Evolutionary conservation across 1,140 invertebrate genomes (phyloP), one percentile per base, ranked within the genome.

Genomic region (Lerema accius): DNA sequence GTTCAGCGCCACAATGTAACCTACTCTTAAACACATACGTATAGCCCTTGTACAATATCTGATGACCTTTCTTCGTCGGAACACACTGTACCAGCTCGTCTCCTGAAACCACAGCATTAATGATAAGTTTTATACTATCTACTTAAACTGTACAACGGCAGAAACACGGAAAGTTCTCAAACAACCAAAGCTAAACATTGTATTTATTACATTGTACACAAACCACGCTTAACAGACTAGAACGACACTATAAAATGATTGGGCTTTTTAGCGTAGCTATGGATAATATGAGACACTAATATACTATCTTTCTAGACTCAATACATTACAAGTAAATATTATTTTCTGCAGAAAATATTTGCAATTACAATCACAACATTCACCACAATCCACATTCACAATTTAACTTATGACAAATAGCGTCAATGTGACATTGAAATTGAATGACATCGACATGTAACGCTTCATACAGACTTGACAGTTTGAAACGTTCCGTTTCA

Each of bases 1-100:
- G 87, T 42, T 90, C 85, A 4, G 86, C 79, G 3, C 87, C 87
- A 63, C 83, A 90, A 46, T 83, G 86, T 23, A 90, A 69, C 51
- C 78, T 86, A 77, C 80, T 82, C 72, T 88, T 89, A 61, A 90
- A 87, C 45, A 83, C 73, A 56, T 90, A 90, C 1, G 86, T 90
- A 45, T 89, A 90, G 42, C 87, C 87, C 71, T 90, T 84, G 53
- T 82, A 89, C 50, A 90, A 59, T 39, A 90, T 84, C 26, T 86
- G 84, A 60, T 87, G 87, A 3, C 87, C 87, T 67, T 89, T 90
- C 60, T 82, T 87, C 11, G 87, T 89, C 4, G 87, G 83, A 14
- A 90, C 87, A 69, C 85, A 90, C 65, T 86, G 84, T 26, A 88
- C 84, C 65, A 88, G 71, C 67, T 87, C 84, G 32, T 86, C 84